A percentile compares a stretch with the other conserved stretches of the same genome.
Evolutionary conservation across 2,888 invertebrate species (phyloP).

Genomic region (Macropis europaea): DNA sequence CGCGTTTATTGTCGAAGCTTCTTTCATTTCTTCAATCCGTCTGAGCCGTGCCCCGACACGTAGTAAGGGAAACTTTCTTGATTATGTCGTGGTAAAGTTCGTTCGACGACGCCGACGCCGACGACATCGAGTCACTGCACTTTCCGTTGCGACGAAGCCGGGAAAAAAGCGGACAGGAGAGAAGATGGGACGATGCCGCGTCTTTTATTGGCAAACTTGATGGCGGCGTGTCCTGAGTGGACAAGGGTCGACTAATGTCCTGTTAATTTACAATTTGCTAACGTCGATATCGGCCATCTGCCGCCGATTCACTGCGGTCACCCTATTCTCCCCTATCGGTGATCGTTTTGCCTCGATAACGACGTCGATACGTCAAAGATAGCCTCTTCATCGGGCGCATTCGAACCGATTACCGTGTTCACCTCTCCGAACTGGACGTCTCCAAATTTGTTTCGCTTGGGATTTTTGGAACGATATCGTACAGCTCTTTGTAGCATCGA

Average conservation of each 20-base stretch:
- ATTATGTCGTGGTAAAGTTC: conserved; percentile 47
- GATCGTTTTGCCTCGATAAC: conserved; percentile 57
- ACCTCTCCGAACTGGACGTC: no score
- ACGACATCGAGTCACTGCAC: neutral
- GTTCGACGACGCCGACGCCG: neutral
- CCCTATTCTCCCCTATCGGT: conserved; percentile 50
- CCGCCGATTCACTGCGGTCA: conserved; percentile 49
- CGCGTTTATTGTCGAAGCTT: conserved; percentile 5
- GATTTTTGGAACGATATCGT: no score
- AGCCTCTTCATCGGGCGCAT: neutral
- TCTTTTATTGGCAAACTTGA: conserved; percentile 72
- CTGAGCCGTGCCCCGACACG: neutral
- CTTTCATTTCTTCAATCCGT: conserved; percentile 10
- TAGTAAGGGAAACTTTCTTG: conserved; percentile 42
- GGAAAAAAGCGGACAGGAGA: neutral
- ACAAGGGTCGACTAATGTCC: conserved; percentile 53
- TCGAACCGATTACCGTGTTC: neutral
- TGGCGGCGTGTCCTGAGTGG: conserved; percentile 10
- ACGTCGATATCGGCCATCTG: conserved; percentile 63
- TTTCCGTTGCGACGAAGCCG: neutral
- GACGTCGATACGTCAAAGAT: conserved; percentile 35
- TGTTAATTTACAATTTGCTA: conserved; percentile 73
- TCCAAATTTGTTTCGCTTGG: no score
- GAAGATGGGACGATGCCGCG: conserved; percentile 27
- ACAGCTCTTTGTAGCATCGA: no score